Conservation (phyloP, 1,140 invertebrate genomes). For the Brachionus paranguensis region DNA sequence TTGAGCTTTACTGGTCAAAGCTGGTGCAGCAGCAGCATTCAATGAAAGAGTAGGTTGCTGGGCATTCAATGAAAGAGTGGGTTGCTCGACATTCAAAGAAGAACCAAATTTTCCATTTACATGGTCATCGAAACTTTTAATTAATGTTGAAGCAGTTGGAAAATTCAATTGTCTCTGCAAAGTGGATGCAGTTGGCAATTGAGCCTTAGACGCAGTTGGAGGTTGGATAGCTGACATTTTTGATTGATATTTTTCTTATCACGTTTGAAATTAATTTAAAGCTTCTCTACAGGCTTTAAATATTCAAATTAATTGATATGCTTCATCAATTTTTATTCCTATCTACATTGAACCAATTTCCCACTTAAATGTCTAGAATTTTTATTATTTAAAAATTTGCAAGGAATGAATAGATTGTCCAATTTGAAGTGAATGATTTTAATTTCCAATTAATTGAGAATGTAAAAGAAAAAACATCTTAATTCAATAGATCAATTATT, state of each 20-base stretch:
- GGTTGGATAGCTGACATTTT: not conserved
- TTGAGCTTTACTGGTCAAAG: not conserved
- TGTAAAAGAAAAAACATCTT: not conserved
- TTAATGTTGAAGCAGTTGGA: not conserved
- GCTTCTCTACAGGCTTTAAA: not conserved
- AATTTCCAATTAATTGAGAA: not conserved
- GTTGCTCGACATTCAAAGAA: not conserved
- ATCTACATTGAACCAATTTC: too few relatives aligned
- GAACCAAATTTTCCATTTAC: not conserved
- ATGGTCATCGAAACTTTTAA: not conserved
- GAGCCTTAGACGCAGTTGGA: not conserved
- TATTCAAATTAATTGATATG: not conserved
- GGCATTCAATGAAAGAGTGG: not conserved
- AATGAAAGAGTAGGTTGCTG: not conserved
- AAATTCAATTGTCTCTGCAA: not conserved
- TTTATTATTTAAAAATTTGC: not conserved
- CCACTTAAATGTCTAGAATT: not conserved
- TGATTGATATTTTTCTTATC: not conserved
- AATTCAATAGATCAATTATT: too few relatives aligned
- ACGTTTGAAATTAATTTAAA: not conserved
- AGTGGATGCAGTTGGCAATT: not conserved
- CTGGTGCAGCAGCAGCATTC: not conserved
- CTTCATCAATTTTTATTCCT: not conserved
- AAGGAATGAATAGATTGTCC: not conserved
- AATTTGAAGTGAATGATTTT: not conserved